phyloP scores from a whole-genome alignment of 1,140 invertebrate genomes.

The Brachionus manjavacas region DNA sequence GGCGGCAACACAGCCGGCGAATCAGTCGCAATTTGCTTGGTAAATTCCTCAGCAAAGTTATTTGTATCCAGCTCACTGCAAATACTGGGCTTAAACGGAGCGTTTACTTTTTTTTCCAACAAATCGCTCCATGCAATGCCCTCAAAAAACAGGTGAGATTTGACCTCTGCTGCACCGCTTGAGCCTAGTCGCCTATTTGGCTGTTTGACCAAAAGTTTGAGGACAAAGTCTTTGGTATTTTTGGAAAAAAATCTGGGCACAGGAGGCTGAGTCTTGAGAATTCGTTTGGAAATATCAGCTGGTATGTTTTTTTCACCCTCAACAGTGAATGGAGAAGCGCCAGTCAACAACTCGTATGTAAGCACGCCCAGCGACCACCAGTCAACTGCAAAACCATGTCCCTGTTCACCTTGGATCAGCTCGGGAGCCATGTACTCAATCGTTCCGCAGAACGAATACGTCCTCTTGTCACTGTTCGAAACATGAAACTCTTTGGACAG shows the following conservation, averaged over 20 bases:
- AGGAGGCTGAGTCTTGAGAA: slow-evolving; percentile 68
- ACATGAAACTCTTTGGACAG: slow-evolving; percentile 82
- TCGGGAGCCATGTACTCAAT: slow-evolving; percentile 98
- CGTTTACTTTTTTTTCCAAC: slow-evolving; percentile 67
- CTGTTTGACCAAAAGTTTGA: slow-evolving; percentile 77
- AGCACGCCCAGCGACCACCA: slow-evolving; percentile 76
- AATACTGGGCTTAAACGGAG: slow-evolving; percentile 77
- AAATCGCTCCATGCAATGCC: slow-evolving; percentile 69
- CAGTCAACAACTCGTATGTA: slow-evolving; percentile 33
- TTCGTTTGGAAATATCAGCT: slow-evolving; percentile 64
- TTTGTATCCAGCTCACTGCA: slow-evolving; percentile 79
- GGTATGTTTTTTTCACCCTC: slow-evolving; percentile 56
- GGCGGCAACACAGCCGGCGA: slow-evolving; percentile 80
- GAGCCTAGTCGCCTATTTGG: slow-evolving; percentile 73
- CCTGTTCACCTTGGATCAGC: slow-evolving; percentile 80
- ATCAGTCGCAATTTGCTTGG: slow-evolving; percentile 77
- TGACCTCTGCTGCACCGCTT: slow-evolving; percentile 74
- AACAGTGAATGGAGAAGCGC: slow-evolving; percentile 51
- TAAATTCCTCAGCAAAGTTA: slow-evolving; percentile 94
- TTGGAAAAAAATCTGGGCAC: slow-evolving; percentile 69
- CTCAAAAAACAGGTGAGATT: slow-evolving; percentile 76
- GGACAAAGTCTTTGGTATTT: slow-evolving; percentile 66
- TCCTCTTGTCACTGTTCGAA: slow-evolving; percentile 63
- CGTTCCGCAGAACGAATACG: slow-evolving; percentile 85
- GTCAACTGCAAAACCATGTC: slow-evolving; percentile 83